A percentile compares a stretch with the other conserved stretches of the same genome.
These are phyloP conservation scores for Chiloscyllium plagiosum DNA, from an alignment of 2,113 vertebrate genomes.

Conservation along the genomic window DNA sequence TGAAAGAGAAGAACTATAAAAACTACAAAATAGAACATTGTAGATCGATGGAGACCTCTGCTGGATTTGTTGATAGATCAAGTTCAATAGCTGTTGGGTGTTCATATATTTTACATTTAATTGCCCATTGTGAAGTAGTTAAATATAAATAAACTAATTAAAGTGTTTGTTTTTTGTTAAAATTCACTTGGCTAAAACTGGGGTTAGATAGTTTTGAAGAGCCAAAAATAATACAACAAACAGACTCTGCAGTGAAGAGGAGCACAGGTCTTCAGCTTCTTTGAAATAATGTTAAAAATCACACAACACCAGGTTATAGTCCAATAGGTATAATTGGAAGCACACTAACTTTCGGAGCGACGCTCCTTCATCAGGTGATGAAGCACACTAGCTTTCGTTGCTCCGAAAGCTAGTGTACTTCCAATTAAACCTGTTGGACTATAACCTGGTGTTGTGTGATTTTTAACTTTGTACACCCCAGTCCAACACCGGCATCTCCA, in stretches of 20 bases:
- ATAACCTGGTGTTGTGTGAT: too few species aligned
- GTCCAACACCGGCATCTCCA: too few species aligned
- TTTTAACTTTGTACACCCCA: too few species aligned
- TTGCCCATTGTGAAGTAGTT: background rate
- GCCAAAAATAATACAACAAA: background rate
- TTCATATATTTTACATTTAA: conserved; percentile 3
- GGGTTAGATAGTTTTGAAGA: background rate
- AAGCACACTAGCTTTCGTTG: too few species aligned
- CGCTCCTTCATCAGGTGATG: too few species aligned
- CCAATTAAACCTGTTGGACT: too few species aligned
- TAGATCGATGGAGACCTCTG: conserved; percentile 10
- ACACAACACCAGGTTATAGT: too few species aligned
- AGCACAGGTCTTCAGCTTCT: background rate
- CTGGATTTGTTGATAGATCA: background rate
- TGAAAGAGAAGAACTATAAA: background rate
- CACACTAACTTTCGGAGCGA: too few species aligned
- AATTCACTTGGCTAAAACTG: background rate
- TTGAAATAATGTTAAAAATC: background rate
- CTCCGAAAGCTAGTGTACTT: too few species aligned
- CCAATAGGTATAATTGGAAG: too few species aligned
- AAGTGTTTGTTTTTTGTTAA: background rate
- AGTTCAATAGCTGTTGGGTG: background rate
- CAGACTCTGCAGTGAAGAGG: background rate
- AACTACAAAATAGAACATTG: background rate
- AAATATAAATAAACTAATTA: background rate